Base-by-base conservation (phyloP, 2,113 vertebrate species). In the Lutjanus erythropterus region DNA sequence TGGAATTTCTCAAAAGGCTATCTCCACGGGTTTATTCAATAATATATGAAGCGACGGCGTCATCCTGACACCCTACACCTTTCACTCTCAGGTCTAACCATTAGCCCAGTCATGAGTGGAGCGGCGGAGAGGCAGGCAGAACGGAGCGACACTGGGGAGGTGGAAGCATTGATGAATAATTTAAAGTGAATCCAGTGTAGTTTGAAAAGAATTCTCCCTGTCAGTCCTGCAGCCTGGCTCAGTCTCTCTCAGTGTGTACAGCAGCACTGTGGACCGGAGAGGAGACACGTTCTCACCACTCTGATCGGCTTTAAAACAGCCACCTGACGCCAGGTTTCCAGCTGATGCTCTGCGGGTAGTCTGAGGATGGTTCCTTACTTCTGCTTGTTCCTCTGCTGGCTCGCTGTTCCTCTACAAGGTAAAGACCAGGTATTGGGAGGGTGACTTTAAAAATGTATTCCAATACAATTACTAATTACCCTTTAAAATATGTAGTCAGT, bases 321-420 rank as follows among this genome's bases (percentile, higher is more conserved):
- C 78, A 71, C 46, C 37, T 23, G 62, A 82, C 69, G 85, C 67
- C 8, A 71, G 47, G 81, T 84, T 83, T 87, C 66, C 76, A 68
- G 65, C 21, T 78, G 70, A 21, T 47, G 60, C n/a, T 78, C 47
- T 29, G 64, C 84, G 58, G 65, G 85, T 78, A 77, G 49, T 18
- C 80, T 6, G 70, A 89, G 66, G 75, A 92, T 88, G 84, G 33
- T 2, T 49, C 72, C 64, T 31, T 39, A 19, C 31, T 15, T 73
- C 78, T 88, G 47, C 39, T 39, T 92, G 68, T 59, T 93, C 64
- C 55, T 94, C 81, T 89, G 81, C 82, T 81, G 86, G 52, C 50
- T 93, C 50, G 68, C 81, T 39, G 74, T 71, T 78, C 88, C 90
- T 21, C 85, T 92, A 1, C 86, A 87, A 83, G 95, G 95, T 96